Evolutionary conservation across 64 coral and sea anemone genomes (phyloP), one percentile per base, ranked within the genome.

Genomic region (Anthopleura sola): DNA sequence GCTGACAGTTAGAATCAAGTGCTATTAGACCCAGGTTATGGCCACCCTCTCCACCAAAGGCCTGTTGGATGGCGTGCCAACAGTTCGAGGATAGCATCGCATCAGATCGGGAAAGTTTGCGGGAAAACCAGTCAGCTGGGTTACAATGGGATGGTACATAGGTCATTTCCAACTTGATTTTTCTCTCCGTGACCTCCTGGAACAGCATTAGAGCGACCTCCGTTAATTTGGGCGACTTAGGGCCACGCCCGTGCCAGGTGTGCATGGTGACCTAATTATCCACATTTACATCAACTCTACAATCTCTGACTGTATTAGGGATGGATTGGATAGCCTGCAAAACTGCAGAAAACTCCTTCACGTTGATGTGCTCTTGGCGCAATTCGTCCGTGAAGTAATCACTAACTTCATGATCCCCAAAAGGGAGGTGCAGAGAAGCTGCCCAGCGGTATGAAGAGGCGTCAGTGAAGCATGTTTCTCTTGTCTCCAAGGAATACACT

Each of bases 1-100:
- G 17, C 76, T 90, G 88, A 60, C 21, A 84, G 46, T 87, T 90
- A 20, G 84, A 94, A 17, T 82, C 80, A 8, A 90, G 53, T 16
- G 92, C 78, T 84, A 90, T 90, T 36, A 94, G 54, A 76, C 90
- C 84, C 13, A 84, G 23, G 19, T 60, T 62, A 83, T 94, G 84
- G 46, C 87, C 83, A 37, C 49, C 32, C 38, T 20, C 6, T 10
- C 83, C 91, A n/a, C 86, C 91, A 88, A 88, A 88, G 11, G 19
- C 32, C 3, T 58, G 47, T 33, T 88, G 86, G 5, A 85, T 53
- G 33, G 60, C 19, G 12, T 88, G 15, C 86, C 82, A n/a, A n/a
- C n/a, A n/a, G n/a, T n/a, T n/a, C n/a, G n/a, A n/a, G n/a, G n/a
- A n/a, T n/a, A n/a, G n/a, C n/a, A n/a, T n/a, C n/a, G n/a, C n/a